Evolutionary conservation across 2,888 invertebrate species (phyloP), one percentile per base, ranked within the genome.

Genomic region (Dromius quadrimaculatus): DNA sequence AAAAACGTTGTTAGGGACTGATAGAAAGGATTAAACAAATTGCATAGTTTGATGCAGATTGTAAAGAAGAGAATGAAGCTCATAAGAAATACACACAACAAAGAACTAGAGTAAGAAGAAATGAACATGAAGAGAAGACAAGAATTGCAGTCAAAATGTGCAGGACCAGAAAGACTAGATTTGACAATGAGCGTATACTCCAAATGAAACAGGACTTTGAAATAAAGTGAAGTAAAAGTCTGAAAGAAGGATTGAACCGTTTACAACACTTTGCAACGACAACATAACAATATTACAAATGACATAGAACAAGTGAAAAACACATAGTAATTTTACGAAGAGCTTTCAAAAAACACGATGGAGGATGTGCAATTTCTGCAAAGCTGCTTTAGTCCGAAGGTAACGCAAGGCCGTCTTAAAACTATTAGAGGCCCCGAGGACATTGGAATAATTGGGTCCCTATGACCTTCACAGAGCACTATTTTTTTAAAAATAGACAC

Each of bases 221-320:
- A 2, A 11, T 11, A n/a, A 38, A 8, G 13, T 2, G 13, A 5
- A 5, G n/a, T 11, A 38, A 38, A 38, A 8, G 2, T 8, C 9
- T 2, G n/a, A n/a, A n/a, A 2, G 13, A 2, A 13, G 41, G 41
- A 8, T n/a, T 17, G 15, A 38, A 13, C 38, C 38, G 9, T 38
- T 13, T 1, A 38, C 38, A 38, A 38, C 2, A 38, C 6, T 38
- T 11, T 38, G 38, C 38, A 3, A 13, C 5, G 38, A 38, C 9
- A 38, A 11, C 9, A 38, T n/a, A 38, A 38, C 38, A 1, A 11
- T 5, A 38, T 6, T 38, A 38, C 13, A 38, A 38, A 13, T 38
- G 38, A 38, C 38, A 38, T 11, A n/a, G n/a, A 38, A 13, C 13
- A 38, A 38, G n/a, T n/a, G n/a, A n/a, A 38, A 38, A 38, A 38